Conservation (phyloP, 2,888 invertebrate genomes). For the Poecilobothrus nobilitatus region DNA sequence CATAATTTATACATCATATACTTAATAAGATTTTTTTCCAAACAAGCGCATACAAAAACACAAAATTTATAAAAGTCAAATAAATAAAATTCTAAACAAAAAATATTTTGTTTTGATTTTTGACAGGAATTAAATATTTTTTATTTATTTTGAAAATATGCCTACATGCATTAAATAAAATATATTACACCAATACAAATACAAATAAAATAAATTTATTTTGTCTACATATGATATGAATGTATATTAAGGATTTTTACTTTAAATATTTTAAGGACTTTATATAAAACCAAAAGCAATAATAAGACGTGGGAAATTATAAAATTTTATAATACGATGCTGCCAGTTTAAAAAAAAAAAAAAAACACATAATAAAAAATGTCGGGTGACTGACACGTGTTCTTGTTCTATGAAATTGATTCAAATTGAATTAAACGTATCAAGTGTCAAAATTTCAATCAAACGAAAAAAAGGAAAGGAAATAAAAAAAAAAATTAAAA, state of each 20-base stretch:
- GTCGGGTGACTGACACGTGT: slow-evolving; percentile 16
- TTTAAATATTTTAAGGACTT: no score
- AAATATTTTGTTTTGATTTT: not conserved
- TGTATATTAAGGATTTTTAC: no score
- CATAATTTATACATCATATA: no score
- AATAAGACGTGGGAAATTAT: not conserved
- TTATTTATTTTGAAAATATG: not conserved
- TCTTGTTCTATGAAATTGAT: slow-evolving; percentile 18
- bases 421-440: slow-evolving; percentile 18
- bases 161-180: no score
- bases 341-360: slow-evolving; percentile 53
- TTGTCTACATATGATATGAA: no score
- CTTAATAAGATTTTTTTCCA: no score
- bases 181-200: no score
- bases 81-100: no score
- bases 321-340: not conserved
- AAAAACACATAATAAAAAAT: not conserved
- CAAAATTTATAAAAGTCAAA: no score
- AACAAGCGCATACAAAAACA: no score
- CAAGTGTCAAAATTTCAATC: slow-evolving; percentile 20
- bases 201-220: no score
- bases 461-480: slow-evolving; percentile 14
- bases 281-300: no score
- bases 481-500: slow-evolving; percentile 7
- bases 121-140: slow-evolving; percentile 1